Evolutionary conservation across 2,113 vertebrate species (phyloP).

Genomic region (Aptenodytes forsteri): DNA sequence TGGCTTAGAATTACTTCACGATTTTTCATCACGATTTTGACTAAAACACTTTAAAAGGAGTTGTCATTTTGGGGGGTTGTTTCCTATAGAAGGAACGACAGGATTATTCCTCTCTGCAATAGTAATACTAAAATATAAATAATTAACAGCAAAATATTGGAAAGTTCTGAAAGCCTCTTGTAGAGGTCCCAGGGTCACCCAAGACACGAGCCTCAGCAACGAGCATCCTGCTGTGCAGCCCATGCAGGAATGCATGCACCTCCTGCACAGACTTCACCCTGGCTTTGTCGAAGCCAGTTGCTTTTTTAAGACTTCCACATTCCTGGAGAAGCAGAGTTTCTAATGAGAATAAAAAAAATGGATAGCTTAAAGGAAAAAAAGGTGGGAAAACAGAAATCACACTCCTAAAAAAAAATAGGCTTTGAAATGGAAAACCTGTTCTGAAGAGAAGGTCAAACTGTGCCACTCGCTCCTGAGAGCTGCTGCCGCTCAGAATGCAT

Average conservation of each 20-base stretch:
- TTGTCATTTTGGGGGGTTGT: neutral
- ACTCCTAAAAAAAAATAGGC: neutral
- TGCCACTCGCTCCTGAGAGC: neutral
- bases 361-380: neutral
- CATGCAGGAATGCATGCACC: rapidly evolving
- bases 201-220: rapidly evolving
- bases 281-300: neutral
- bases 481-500: neutral
- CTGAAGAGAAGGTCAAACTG: neutral
- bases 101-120: neutral
- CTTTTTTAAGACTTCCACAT: neutral
- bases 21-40: neutral
- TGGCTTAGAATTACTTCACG: neutral
- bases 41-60: neutral
- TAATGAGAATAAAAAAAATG: neutral
- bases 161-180: neutral
- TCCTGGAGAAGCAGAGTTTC: neutral
- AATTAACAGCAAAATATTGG: neutral
- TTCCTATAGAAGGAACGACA: neutral
- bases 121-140: neutral
- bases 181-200: neutral
- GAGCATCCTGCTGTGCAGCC: neutral
- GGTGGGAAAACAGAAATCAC: neutral
- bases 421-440: neutral
- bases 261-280: neutral